Percentiles rank a stretch among this genome's conserved stretches.
These are phyloP conservation scores for Drosophila murphyi DNA, from an alignment of 1,140 invertebrate species.

Conservation along the genomic window DNA sequence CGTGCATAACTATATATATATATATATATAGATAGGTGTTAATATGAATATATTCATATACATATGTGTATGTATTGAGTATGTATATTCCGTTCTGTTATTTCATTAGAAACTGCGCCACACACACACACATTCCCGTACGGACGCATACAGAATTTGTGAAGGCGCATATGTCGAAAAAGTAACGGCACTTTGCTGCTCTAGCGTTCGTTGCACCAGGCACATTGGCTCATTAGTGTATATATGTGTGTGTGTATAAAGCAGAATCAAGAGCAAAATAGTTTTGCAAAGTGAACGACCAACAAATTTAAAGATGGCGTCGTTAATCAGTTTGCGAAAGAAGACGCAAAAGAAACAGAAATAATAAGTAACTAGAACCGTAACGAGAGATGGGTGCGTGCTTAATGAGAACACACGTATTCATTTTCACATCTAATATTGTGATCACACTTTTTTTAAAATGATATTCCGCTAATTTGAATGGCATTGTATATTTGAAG, in stretches of 20 bases:
- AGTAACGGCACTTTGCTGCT: slow-evolving; percentile 35
- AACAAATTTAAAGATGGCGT: slow-evolving; percentile 42
- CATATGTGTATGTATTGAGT: background rate
- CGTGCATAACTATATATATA: background rate
- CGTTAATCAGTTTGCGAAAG: slow-evolving; percentile 8
- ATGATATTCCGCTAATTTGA: too few species aligned
- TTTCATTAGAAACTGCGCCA: background rate
- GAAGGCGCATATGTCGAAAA: slow-evolving; percentile 8
- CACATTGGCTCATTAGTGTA: background rate
- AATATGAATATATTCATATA: slow-evolving; percentile 11
- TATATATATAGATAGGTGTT: background rate
- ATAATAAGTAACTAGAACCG: slow-evolving; percentile 18
- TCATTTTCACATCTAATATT: background rate
- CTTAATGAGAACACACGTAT: background rate
- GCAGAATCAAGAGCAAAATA: slow-evolving; percentile 23
- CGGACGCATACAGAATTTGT: slow-evolving; percentile 1
- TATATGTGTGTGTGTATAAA: background rate
- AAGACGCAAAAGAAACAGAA: slow-evolving; percentile 11
- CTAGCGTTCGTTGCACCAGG: slow-evolving; percentile 48
- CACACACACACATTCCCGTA: background rate
- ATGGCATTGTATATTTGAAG: too few species aligned
- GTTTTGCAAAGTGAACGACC: slow-evolving; percentile 41
- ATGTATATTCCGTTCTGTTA: background rate
- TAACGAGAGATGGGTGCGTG: slow-evolving; percentile 31
- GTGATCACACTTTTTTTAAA: background rate